Base-by-base conservation (phyloP, 2,888 invertebrate species). In the Celastrina argiolus region DNA sequence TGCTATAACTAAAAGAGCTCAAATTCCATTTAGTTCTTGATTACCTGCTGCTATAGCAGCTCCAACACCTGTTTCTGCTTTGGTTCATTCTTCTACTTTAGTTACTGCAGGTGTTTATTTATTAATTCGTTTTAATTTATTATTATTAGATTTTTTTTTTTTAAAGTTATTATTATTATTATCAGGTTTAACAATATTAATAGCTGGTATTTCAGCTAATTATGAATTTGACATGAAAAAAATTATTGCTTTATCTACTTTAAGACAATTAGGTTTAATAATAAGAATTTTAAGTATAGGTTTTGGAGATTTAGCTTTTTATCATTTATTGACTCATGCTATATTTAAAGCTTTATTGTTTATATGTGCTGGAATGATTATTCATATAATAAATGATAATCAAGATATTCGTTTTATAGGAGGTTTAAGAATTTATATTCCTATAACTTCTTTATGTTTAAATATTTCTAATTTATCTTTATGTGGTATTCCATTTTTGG, bases 11-110 rank as follows among this genome's bases (percentile, higher is more conserved):
- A 96, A 96, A 85, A 96, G 95, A 73, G 96, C 95, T 78, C 95
- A 96, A 84, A 93, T 96, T 92, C 95, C 96, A 61, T 96, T 96
- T 94, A 95, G 94, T 70, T 92, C 94, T 59, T 96, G 95, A 75
- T 83, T 95, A 63, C 96, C 96, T 0, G 94, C 93, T 0, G 95
- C 95, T 56, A 96, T 96, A 83, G 94, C 95, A 0, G 95, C 95
- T 58, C 95, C 95, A 41, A 96, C 95, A 0, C 95, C 95, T 10
- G 74, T 73, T 66, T 73, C 72, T 14, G 73, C 72, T 66, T 72
- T 73, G 66, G 73, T 74, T 71, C 95, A 96, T 92, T 96, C 95
- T 71, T 96, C 95, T 4, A 96, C 95, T 71, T 92, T 96, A 81
- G 95, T 96, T 0, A 96, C 95, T 12, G 95, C 95, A 0, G 95